Base-by-base conservation (phyloP, 2,113 vertebrate genomes). In the Brachyistius frenatus region DNA sequence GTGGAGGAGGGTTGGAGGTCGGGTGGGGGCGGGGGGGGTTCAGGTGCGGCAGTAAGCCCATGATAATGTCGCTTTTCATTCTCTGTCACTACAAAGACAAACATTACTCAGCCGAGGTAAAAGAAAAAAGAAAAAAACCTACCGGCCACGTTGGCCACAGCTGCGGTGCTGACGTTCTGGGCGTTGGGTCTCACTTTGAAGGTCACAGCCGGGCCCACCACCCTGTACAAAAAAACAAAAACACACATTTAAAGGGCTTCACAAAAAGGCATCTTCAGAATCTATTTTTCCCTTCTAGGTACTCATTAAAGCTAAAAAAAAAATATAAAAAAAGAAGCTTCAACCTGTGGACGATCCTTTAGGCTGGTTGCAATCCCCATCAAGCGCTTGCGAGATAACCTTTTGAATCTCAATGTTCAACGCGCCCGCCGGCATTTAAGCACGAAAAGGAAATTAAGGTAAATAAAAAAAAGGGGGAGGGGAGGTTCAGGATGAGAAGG, bases 161-260 rank as follows among this genome's bases (percentile, higher is more conserved):
- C 96, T 15, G 94, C 89, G 1, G 95, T 95, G n/a, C 95, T 96
- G 90, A 98, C 55, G 53, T 99, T 99, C 41, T 92, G 95, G 52
- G 80, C 15, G 73, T 96, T 96, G 49, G 94, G 68, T n/a, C 75
- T 93, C 72, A 99, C 96, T 93, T 92, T 96, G 95, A 99, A 99
- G 90, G 96, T 97, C 91, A 99, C 97, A 9, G 96, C 96, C n/a
- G 97, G 95, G 80, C 97, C 96, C 89, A 95, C 84, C 56, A 99
- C 95, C 1, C 98, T 99, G 94, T 16, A 63, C n/a, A 95, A 16
- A 91, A 83, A 78, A 2, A 80, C 49, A 85, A 49, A 86, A 44
- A 83, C 57, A 76, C 61, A 86, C 64, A 47, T 60, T 76, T 10
- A 84, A 61, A 50, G 10, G 23, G 44, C 37, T 57, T 49, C 10